Evolutionary conservation across 2,888 invertebrate genomes (phyloP).

Genomic region (Julus scandinavius): DNA sequence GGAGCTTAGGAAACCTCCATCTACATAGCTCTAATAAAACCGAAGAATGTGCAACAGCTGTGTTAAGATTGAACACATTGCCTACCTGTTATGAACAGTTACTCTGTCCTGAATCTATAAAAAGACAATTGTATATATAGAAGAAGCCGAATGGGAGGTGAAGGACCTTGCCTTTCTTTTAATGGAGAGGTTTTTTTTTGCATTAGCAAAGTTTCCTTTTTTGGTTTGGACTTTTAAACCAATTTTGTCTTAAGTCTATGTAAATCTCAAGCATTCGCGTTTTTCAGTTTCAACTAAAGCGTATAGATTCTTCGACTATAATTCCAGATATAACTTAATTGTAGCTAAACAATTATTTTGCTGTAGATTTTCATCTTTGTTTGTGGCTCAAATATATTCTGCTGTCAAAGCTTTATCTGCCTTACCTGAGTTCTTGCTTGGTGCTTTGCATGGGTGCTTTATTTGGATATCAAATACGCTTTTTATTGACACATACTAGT

Average conservation of each 20-base stretch:
- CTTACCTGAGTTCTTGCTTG: background rate
- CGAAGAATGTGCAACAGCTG: slow-evolving; percentile 40
- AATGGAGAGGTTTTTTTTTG: background rate
- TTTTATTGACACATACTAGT: too few species aligned
- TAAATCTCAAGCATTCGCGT: background rate
- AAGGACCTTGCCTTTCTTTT: slow-evolving; percentile 23
- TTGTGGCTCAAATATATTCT: background rate
- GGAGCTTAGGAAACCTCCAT: background rate
- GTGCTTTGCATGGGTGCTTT: background rate
- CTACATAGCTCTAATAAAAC: slow-evolving; percentile 10
- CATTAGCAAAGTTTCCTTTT: background rate
- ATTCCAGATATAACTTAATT: too few species aligned
- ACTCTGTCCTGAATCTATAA: slow-evolving; percentile 12
- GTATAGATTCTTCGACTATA: too few species aligned
- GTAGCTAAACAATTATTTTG: too few species aligned
- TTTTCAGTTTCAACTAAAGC: background rate
- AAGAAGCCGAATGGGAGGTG: background rate
- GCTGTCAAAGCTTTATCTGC: background rate
- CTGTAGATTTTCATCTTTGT: too few species aligned
- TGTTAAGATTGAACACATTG: slow-evolving; percentile 43
- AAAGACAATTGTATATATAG: slow-evolving; percentile 37
- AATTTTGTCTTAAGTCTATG: background rate
- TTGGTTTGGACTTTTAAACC: background rate
- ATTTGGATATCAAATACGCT: background rate
- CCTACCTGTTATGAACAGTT: slow-evolving; percentile 46